These are phyloP conservation scores for Planiliza haematocheilus DNA, from an alignment of 2,113 vertebrate genomes.

Conservation along the genomic window DNA sequence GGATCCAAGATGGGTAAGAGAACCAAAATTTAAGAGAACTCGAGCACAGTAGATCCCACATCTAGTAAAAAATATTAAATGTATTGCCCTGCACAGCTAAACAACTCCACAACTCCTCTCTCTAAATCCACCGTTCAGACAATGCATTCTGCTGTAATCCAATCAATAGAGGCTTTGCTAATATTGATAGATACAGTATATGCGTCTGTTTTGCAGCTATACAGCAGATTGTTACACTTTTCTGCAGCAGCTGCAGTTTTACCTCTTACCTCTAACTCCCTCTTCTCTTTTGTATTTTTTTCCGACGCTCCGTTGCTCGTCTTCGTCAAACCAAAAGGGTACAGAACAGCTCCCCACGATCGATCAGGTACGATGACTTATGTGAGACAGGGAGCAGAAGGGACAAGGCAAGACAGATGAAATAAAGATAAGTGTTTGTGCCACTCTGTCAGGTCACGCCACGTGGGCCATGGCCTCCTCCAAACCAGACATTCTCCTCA, in stretches of 20 bases:
- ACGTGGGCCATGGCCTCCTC: conserved; percentile 99
- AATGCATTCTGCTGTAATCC: conserved; percentile 1
- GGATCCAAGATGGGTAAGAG: conserved; percentile 91
- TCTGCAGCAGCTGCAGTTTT: conserved; percentile 40
- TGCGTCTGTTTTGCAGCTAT: conserved; percentile 9
- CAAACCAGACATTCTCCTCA: conserved; percentile 97
- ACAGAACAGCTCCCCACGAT: conserved; percentile 84
- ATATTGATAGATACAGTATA: background rate
- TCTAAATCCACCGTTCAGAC: background rate
- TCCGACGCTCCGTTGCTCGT: conserved; percentile 33
- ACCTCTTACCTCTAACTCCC: conserved; percentile 40
- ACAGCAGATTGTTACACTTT: conserved; percentile 2
- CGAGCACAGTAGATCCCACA: background rate
- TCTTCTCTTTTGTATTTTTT: conserved; percentile 24
- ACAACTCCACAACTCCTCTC: conserved; percentile 17
- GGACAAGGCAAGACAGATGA: conserved; percentile 13
- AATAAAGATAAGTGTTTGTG: conserved; percentile 53
- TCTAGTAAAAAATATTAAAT: conserved; percentile 2
- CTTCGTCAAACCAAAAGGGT: conserved; percentile 75
- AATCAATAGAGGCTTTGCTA: conserved; percentile 35
- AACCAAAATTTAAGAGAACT: background rate
- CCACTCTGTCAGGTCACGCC: conserved; percentile 89
- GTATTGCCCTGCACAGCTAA: background rate
- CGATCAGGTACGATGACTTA: conserved; percentile 84
- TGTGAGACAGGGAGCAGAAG: conserved; percentile 42